A percentile compares a stretch with the other conserved stretches of the same genome.
phyloP scores from a whole-genome alignment of 1,140 invertebrate species.

The Eurosta solidaginis region DNA sequence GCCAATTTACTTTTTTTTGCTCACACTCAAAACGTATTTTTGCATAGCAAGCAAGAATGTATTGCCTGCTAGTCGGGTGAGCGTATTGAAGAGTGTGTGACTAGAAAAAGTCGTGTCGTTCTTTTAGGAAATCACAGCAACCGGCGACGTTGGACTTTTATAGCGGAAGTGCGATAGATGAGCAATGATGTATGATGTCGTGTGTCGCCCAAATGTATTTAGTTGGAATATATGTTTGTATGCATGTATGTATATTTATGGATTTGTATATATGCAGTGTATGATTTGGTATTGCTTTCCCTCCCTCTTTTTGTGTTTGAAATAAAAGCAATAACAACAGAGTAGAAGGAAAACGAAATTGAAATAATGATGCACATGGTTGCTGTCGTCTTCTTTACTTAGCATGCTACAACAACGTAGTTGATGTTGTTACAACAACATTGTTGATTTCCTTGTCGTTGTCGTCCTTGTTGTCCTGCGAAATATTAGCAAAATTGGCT shows the following conservation, averaged over 20 bases:
- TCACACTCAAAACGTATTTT: background rate
- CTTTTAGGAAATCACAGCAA: conserved; percentile 2
- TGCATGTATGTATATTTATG: background rate
- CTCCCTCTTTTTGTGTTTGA: no score
- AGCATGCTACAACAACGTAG: no score
- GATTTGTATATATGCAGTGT: background rate
- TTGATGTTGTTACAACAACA: no score
- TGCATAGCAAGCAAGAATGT: background rate
- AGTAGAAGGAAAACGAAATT: background rate
- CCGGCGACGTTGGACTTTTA: conserved; percentile 24
- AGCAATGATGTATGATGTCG: conserved; percentile 15
- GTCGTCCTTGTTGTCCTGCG: background rate
- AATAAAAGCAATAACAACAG: background rate
- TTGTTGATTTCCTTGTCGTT: no score
- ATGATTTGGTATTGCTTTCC: background rate
- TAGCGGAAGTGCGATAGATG: conserved; percentile 23
- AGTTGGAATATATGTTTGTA: background rate
- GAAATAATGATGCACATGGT: background rate
- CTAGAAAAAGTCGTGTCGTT: background rate
- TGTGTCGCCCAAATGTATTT: conserved; percentile 1
- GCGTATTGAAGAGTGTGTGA: background rate
- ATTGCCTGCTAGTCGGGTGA: background rate
- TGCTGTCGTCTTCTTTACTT: background rate
- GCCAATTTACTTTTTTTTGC: background rate
- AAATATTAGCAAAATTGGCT: conserved; percentile 1